These are phyloP conservation scores for Saturnia japonica DNA, from an alignment of 2,888 invertebrate species.

Conservation along the genomic window DNA sequence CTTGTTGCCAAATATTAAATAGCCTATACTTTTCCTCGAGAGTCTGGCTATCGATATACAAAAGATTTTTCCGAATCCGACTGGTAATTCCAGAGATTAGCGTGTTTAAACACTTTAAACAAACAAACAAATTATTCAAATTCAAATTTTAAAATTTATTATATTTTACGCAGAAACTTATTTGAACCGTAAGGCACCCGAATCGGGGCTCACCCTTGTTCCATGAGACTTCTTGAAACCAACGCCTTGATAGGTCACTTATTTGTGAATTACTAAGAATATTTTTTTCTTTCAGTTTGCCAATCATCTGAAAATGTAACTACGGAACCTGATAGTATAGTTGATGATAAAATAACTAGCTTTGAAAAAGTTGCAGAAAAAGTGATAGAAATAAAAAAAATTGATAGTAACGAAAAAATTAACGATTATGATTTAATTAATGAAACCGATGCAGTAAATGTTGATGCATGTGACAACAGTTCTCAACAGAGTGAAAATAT, in stretches of 20 bases:
- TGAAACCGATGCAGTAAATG: not conserved
- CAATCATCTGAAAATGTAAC: slow-evolving; percentile 13
- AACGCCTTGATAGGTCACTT: not conserved
- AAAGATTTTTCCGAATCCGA: no score
- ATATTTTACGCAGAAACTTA: no score
- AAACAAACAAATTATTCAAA: no score
- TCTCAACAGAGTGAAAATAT: not conserved
- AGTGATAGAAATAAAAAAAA: slow-evolving; percentile 45
- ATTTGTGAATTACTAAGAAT: not conserved
- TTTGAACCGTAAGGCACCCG: no score
- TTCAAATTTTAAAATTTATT: no score
- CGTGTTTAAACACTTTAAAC: no score
- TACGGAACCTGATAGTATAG: not conserved
- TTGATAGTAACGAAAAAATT: slow-evolving; percentile 26
- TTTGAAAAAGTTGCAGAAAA: slow-evolving; percentile 64
- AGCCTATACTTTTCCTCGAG: no score
- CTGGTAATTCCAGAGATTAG: no score
- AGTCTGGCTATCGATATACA: no score
- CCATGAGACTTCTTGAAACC: not conserved
- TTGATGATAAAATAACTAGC: slow-evolving; percentile 51
- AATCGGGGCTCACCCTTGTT: no score
- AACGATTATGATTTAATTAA: slow-evolving; percentile 20
- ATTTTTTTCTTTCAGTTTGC: slow-evolving; percentile 10
- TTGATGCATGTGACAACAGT: not conserved
- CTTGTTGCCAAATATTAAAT: no score